Base-by-base conservation (phyloP, 64 coral and sea anemone genomes). In the Dendrophyllia cribrosa region DNA sequence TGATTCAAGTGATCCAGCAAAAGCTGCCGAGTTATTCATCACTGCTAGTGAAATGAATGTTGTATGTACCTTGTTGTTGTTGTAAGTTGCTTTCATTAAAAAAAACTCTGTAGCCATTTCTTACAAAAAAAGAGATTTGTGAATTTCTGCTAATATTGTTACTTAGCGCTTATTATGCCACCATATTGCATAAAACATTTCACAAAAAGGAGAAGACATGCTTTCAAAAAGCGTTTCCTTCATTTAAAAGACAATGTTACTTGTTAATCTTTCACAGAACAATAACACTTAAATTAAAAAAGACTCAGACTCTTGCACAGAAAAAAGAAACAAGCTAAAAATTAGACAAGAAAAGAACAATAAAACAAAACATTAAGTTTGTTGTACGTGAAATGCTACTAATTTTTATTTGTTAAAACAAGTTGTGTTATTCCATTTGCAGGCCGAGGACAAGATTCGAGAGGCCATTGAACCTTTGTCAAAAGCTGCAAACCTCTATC, bases 371-470 rank as follows among this genome's bases (percentile, higher is more conserved):
- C 16, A 47, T 77, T 77, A 1, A 46, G 19, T 10, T 0, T 43
- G 46, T 20, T 78, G 9, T 47, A 47, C 7, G 12, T 17, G 17
- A 82, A 21, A 20, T 20, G 13, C 3, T 14, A 58, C 45, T 44
- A 24, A 59, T 43, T 11, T 66, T 46, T 14, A 43, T 72, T 56
- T 3, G 12, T 56, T 56, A 56, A 9, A 12, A 56, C 53, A 56
- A 56, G 7, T 56, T 46, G 24, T 72, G 16, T 73, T 46, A 22
- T 24, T 9, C 13, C 12, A 9, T 25, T 47, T 62, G 50, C 17
- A 93, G 95, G 87, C 72, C n/a, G 95, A 96, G 60, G 95, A 96
- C 55, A 96, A 96, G 58, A 93, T 89, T 23, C 89, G 95, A 80
- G 95, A 96, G 43, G 95, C 68, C 6, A 93, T 96, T 86, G 95